Evolutionary conservation across 2,797 vertebrate species (phyloP).

Genomic region (Nyctalus aviator): DNA sequence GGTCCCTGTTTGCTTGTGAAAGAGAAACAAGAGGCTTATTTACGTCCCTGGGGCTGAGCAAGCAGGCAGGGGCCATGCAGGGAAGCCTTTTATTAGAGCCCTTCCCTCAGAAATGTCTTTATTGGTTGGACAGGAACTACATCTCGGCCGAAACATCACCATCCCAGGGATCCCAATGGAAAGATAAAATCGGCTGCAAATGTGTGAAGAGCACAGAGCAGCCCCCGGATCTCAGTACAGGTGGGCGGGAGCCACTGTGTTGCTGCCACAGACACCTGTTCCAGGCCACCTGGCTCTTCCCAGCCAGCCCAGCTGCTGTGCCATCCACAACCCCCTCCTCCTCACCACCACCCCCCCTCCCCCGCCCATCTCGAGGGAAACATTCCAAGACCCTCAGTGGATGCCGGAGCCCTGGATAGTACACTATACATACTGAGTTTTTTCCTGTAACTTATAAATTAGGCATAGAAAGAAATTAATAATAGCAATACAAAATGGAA

Average conservation of each 20-base stretch:
- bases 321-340: too few species aligned
- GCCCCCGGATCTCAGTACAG: neutral
- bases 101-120: constrained; percentile 69
- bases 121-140: constrained; percentile 18
- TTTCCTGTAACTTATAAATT: neutral
- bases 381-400: neutral
- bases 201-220: neutral
- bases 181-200: constrained; percentile 37
- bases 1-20: constrained; percentile 25
- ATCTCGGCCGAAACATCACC: neutral
- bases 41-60: constrained; percentile 15
- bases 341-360: too few species aligned
- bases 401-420: neutral
- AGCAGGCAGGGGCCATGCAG: neutral
- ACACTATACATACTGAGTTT: neutral
- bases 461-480: neutral
- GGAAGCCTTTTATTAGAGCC: constrained; percentile 71
- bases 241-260: neutral
- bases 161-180: neutral
- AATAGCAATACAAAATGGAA: too few species aligned
- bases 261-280: neutral
- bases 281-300: too few species aligned
- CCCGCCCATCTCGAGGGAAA: neutral
- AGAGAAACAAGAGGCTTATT: constrained; percentile 72
- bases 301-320: too few species aligned